Conservation (phyloP, 2,888 invertebrate species). For the Harpalus rubripes region DNA sequence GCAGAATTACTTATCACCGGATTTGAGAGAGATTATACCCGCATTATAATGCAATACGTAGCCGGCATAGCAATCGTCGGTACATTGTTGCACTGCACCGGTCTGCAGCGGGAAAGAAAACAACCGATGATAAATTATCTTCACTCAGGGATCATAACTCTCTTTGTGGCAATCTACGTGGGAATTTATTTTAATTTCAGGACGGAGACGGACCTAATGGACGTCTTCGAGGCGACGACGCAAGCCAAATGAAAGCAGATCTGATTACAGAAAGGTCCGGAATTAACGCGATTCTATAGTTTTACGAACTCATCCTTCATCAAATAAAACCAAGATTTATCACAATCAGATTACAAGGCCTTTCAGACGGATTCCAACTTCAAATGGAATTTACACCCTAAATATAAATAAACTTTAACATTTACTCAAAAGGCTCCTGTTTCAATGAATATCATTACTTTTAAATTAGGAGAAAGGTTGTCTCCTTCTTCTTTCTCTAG, state of each 20-base stretch:
- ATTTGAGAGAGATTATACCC: conserved; percentile 21
- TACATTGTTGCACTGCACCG: conserved; percentile 9
- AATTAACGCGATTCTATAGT: conserved; percentile 2
- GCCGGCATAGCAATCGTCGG: conserved; percentile 28
- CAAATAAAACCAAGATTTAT: conserved; percentile 2
- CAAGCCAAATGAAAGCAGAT: neutral
- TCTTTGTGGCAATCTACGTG: conserved; percentile 23
- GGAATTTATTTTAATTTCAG: conserved; percentile 52
- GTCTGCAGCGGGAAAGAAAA: neutral
- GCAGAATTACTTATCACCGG: conserved; percentile 47
- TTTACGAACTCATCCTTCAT: conserved; percentile 2
- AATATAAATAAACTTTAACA: conserved; percentile 4
- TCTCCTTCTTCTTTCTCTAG: too few species aligned
- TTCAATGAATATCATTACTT: neutral
- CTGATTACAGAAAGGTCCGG: neutral
- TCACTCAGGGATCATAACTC: conserved; percentile 15
- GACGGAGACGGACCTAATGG: conserved; percentile 23
- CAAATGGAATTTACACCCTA: neutral
- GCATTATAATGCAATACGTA: conserved; percentile 48
- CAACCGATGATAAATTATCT: conserved; percentile 41
- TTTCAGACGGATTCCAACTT: neutral
- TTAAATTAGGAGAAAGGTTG: too few species aligned
- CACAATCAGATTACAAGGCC: neutral
- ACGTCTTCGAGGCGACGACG: neutral
- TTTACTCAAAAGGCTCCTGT: neutral